These are phyloP conservation scores for Carassius gibelio DNA, from an alignment of 2,113 vertebrate species.

Conservation along the genomic window DNA sequence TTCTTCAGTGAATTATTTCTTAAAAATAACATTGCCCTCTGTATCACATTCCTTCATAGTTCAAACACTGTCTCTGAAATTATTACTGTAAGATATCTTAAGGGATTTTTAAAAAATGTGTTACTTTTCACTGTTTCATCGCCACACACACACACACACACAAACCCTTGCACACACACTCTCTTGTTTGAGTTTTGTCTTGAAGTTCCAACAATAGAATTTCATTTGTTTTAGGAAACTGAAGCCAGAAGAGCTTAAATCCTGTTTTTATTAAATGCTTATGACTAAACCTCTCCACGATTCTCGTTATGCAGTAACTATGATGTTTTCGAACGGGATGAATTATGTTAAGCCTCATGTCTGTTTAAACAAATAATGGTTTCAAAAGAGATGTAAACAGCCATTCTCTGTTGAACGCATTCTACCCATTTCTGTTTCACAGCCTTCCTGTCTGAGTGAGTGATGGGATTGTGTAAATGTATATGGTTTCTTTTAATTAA, in stretches of 20 bases:
- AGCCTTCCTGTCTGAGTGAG: slow-evolving; percentile 1
- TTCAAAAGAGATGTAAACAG: slow-evolving; percentile 9
- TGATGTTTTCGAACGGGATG: neutral
- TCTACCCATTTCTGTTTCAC: slow-evolving; percentile 6
- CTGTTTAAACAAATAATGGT: neutral
- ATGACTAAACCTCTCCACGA: neutral
- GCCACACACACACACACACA: neutral
- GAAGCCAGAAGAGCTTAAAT: slow-evolving; percentile 19
- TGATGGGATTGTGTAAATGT: slow-evolving; percentile 4
- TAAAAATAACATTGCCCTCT: neutral
- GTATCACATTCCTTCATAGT: neutral
- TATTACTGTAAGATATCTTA: neutral
- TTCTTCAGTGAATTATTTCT: neutral
- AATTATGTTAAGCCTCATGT: neutral
- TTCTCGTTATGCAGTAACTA: neutral
- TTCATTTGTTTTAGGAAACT: neutral
- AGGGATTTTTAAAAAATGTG: neutral
- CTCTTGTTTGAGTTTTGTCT: slow-evolving; percentile 7
- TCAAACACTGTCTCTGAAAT: slow-evolving; percentile 30
- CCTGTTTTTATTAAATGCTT: slow-evolving; percentile 3
- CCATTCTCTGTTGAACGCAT: neutral
- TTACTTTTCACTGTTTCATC: neutral
- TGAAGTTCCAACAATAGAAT: neutral
- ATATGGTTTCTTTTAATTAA: slow-evolving; percentile 22
- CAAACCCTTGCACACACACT: neutral